Evolutionary conservation across 2,113 vertebrate genomes (phyloP), one percentile per base, ranked within the genome.

Genomic region (Octodon degus): DNA sequence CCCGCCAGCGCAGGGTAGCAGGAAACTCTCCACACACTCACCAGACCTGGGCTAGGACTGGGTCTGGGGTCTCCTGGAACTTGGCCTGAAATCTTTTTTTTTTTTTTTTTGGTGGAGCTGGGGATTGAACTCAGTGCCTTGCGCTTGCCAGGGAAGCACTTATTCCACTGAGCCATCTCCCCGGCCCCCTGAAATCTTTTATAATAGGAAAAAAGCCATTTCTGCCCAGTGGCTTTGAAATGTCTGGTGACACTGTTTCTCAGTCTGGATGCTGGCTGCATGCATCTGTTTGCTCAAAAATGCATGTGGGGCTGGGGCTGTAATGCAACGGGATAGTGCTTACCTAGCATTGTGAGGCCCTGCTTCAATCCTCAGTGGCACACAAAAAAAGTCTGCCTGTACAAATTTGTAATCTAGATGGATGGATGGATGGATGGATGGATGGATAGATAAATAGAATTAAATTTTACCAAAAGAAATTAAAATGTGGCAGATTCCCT

Each of bases 41-140:
- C n/a, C n/a, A n/a, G n/a, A n/a, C n/a, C n/a, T n/a, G n/a, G n/a
- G n/a, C n/a, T n/a, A n/a, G n/a, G n/a, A n/a, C n/a, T n/a, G n/a
- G n/a, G n/a, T n/a, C n/a, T n/a, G n/a, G n/a, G n/a, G n/a, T n/a
- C n/a, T n/a, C n/a, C n/a, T n/a, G n/a, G 67, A 88, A 53, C 76
- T 74, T 93, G 99, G 99, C 99, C 93, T 81, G 98, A 37, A 27
- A 43, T 60, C n/a, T 34, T 80, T 30, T 30, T 83, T 94, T 50
- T 50, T 50, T 50, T n/a, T n/a, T n/a, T n/a, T n/a, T n/a, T n/a
- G n/a, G 47, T 6, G 8, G 47, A 50, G 8, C 47, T 50, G 47
- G 47, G 47, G 47, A 50, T 50, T 50, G 47, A 50, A 50, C 47
- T 50, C 47, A 50, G 47, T 4, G 5, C 47, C 47, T 50, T 50